A percentile compares a stretch with the other conserved stretches of the same genome.
Evolutionary conservation across 2,888 invertebrate species (phyloP).

Genomic region (Papilio protenor): DNA sequence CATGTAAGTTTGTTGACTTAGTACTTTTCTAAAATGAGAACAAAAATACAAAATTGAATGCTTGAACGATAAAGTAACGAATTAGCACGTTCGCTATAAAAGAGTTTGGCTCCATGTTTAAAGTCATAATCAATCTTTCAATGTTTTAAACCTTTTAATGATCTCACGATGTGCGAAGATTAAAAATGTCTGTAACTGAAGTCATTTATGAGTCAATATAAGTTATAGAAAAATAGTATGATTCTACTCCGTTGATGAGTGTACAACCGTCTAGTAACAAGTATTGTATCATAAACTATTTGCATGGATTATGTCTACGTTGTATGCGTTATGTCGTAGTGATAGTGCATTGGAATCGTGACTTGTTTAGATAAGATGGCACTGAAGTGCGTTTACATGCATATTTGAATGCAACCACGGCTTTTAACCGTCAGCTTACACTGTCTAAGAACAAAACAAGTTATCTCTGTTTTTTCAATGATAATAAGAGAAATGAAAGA

Average conservation of each 20-base stretch:
- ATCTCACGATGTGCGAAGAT: neutral
- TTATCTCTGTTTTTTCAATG: neutral
- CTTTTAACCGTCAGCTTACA: neutral
- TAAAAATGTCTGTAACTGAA: neutral
- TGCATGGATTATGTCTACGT: constrained; percentile 18
- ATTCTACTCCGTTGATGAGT: constrained; percentile 2
- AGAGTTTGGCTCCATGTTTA: too few relatives aligned
- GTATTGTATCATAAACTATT: constrained; percentile 17
- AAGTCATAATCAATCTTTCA: too few relatives aligned
- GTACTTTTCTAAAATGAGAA: neutral
- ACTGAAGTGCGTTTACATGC: constrained; percentile 15
- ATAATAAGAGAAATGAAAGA: neutral
- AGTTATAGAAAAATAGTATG: neutral
- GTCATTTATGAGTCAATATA: neutral
- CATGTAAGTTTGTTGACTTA: neutral
- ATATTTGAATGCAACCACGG: constrained; percentile 14
- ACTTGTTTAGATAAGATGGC: constrained; percentile 31
- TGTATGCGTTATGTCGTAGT: constrained; percentile 21
- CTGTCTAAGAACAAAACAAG: neutral
- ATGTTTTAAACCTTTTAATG: neutral
- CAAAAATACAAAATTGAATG: neutral
- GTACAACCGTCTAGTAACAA: neutral
- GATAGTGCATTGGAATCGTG: constrained; percentile 25
- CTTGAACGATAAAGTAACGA: too few relatives aligned
- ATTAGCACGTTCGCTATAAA: too few relatives aligned